Conservation (phyloP, 2,113 vertebrate genomes). For the Vulpes ferrilata region DNA sequence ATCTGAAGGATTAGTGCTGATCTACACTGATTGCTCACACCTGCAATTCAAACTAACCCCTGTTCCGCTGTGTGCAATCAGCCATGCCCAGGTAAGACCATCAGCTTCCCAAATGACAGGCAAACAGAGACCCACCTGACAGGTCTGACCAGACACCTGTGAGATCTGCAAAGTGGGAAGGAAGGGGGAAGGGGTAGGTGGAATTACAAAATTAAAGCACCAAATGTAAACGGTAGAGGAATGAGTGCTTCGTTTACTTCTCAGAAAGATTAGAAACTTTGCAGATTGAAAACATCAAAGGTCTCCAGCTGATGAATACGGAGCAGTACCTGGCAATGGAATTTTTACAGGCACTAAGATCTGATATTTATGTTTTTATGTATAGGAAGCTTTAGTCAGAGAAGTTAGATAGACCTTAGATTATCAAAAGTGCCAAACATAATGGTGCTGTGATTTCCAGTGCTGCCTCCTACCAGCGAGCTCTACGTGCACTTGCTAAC, state of each 20-base stretch:
- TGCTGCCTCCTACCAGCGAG: background rate
- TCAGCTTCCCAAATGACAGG: slow-evolving; percentile 92
- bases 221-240: slow-evolving; percentile 52
- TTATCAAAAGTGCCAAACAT: slow-evolving; percentile 38
- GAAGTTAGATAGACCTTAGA: background rate
- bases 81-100: slow-evolving; percentile 92
- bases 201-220: slow-evolving; percentile 82
- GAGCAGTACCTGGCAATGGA: background rate
- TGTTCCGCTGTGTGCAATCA: slow-evolving; percentile 93
- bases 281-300: slow-evolving; percentile 70
- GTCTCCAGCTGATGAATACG: background rate
- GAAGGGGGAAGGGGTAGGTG: slow-evolving; percentile 68
- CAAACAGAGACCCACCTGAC: slow-evolving; percentile 94
- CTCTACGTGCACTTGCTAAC: slow-evolving; percentile 17
- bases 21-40: slow-evolving; percentile 94
- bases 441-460: slow-evolving; percentile 45
- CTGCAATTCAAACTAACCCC: slow-evolving; percentile 90
- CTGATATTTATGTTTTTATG: slow-evolving; percentile 22
- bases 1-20: slow-evolving; percentile 92
- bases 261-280: slow-evolving; percentile 67
- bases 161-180: slow-evolving; percentile 69
- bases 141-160: slow-evolving; percentile 88
- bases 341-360: background rate
- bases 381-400: slow-evolving; percentile 43
- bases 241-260: slow-evolving; percentile 20